Evolutionary conservation across 2,113 vertebrate genomes (phyloP).

Genomic region (Sprattus sprattus): DNA sequence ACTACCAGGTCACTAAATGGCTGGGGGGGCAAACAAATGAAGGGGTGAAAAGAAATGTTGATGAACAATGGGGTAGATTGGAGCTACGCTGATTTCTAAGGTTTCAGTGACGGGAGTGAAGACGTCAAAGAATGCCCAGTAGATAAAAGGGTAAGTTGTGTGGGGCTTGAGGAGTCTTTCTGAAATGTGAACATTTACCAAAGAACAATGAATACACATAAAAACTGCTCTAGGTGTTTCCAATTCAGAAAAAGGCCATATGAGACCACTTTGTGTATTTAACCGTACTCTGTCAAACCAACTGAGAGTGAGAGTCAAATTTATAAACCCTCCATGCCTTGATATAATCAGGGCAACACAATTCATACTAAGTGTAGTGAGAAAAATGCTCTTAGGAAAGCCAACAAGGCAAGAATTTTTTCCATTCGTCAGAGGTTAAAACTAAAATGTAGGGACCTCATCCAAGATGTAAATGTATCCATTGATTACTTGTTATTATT

Average conservation of each 20-base stretch:
- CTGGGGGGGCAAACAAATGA: slow-evolving; percentile 11
- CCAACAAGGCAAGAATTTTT: slow-evolving; percentile 1
- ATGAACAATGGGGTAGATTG: slow-evolving; percentile 12
- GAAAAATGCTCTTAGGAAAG: neutral
- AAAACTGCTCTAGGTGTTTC: neutral
- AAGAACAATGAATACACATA: neutral
- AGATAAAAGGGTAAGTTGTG: neutral
- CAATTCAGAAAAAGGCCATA: neutral
- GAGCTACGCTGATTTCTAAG: neutral
- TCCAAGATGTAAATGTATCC: slow-evolving; percentile 14
- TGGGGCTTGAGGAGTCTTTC: neutral
- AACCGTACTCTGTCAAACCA: neutral
- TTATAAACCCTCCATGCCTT: neutral
- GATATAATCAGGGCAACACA: slow-evolving; percentile 6
- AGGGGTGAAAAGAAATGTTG: neutral
- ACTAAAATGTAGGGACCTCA: slow-evolving; percentile 11
- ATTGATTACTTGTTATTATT: slow-evolving; percentile 19
- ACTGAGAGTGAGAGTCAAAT: neutral
- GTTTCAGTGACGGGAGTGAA: neutral
- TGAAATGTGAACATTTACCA: neutral
- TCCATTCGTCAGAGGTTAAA: slow-evolving; percentile 2
- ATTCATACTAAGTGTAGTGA: slow-evolving; percentile 3
- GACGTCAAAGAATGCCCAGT: neutral
- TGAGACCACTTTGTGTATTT: slow-evolving; percentile 2
- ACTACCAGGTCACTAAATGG: neutral